phyloP scores from a whole-genome alignment of 2,888 invertebrate species.

The Drosophila macrospina region DNA sequence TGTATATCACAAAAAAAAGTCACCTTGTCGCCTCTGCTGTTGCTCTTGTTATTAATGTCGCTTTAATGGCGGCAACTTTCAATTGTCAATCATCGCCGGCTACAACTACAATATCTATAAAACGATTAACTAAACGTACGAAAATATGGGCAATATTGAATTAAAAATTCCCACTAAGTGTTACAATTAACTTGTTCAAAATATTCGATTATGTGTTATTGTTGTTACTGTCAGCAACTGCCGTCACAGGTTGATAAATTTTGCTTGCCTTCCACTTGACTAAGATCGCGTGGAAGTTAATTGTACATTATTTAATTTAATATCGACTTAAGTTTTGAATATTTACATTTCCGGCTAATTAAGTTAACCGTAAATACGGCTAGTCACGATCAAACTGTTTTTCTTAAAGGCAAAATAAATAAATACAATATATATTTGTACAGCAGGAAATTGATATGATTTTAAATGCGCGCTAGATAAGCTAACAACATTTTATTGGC shows the following conservation, averaged over 20 bases:
- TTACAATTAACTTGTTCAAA: slow-evolving; percentile 39
- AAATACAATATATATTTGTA: slow-evolving; percentile 32
- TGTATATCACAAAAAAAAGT: background rate
- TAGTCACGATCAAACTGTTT: slow-evolving; percentile 51
- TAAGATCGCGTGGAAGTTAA: slow-evolving; percentile 40
- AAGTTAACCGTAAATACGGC: slow-evolving; percentile 58
- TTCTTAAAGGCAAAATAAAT: slow-evolving; percentile 25
- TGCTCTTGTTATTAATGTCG: slow-evolving; percentile 25
- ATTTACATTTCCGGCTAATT: slow-evolving; percentile 72
- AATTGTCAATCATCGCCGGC: slow-evolving; percentile 45
- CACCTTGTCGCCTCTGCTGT: slow-evolving; percentile 13
- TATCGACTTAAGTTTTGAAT: slow-evolving; percentile 34
- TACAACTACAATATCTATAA: slow-evolving; percentile 12
- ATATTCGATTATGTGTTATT: slow-evolving; percentile 32
- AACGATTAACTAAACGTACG: slow-evolving; percentile 34
- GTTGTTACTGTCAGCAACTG: slow-evolving; percentile 20
- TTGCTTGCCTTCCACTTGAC: slow-evolving; percentile 29
- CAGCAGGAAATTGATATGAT: slow-evolving; percentile 53
- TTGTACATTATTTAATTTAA: slow-evolving; percentile 35
- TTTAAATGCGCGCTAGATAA: slow-evolving; percentile 22
- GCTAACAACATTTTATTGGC: slow-evolving; percentile 36
- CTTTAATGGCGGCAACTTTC: slow-evolving; percentile 54
- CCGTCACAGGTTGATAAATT: slow-evolving; percentile 19
- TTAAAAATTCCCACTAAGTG: slow-evolving; percentile 44
- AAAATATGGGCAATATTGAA: slow-evolving; percentile 43